These are phyloP conservation scores for Aselliscus stoliczkanus DNA, from an alignment of 2,797 vertebrate genomes.

Conservation along the genomic window DNA sequence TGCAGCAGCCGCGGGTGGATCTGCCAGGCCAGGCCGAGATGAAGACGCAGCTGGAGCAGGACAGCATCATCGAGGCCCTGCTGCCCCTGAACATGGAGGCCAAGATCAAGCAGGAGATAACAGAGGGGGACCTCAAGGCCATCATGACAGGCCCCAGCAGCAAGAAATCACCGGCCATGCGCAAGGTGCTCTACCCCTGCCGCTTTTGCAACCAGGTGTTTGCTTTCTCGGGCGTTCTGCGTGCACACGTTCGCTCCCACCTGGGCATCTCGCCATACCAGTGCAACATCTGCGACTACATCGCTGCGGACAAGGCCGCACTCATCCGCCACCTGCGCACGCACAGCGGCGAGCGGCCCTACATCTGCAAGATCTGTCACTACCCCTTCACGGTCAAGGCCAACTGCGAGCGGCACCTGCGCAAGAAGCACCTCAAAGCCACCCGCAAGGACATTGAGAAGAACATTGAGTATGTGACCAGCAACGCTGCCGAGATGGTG, in stretches of 20 bases:
- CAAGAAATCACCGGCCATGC: constrained; percentile 81
- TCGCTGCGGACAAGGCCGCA: constrained; percentile 95
- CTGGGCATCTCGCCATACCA: constrained; percentile 94
- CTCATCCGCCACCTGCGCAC: constrained; percentile 96
- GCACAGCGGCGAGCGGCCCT: constrained; percentile 96
- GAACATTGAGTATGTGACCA: constrained; percentile 94
- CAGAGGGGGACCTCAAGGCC: constrained; percentile 88
- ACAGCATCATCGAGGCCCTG: constrained; percentile 89
- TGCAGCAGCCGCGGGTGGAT: constrained; percentile 78
- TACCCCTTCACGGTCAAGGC: constrained; percentile 99
- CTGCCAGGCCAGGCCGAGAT: constrained; percentile 81
- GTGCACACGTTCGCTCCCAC: constrained; percentile 95
- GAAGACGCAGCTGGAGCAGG: constrained; percentile 88
- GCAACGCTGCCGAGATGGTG: constrained; percentile 85
- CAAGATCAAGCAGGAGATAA: constrained; percentile 90
- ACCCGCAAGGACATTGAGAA: constrained; percentile 97
- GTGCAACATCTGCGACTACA: constrained; percentile 97
- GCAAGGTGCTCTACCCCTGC: constrained; percentile 91
- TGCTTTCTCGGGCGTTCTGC: constrained; percentile 91
- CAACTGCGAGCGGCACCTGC: constrained; percentile 97
- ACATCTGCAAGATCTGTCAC: constrained; percentile 96
- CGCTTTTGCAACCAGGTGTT: constrained; percentile 96
- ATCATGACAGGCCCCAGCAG: constrained; percentile 79
- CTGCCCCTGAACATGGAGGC: constrained; percentile 86
- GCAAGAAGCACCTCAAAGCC: constrained; percentile 97